A percentile compares a stretch with the other conserved stretches of the same genome.
These are phyloP conservation scores for Leptopilina boulardi DNA, from an alignment of 1,140 invertebrate genomes.

Conservation along the genomic window DNA sequence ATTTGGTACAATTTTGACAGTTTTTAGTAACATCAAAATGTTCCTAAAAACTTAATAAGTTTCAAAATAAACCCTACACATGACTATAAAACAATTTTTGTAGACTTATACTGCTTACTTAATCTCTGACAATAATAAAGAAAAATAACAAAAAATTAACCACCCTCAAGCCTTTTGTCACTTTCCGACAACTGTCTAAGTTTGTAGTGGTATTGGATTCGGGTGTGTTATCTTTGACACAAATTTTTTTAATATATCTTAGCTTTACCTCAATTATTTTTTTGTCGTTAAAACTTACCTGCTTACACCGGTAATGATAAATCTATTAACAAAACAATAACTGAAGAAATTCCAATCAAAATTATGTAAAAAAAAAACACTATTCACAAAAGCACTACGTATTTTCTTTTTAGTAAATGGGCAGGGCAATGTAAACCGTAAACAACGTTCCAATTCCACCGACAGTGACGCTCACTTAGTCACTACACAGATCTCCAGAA, in stretches of 20 bases:
- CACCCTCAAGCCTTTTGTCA: not conserved
- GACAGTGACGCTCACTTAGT: not conserved
- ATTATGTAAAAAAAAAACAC: not conserved
- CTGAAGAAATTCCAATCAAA: not conserved
- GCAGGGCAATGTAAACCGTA: constrained; percentile 48
- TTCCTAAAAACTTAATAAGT: not conserved
- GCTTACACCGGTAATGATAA: not conserved
- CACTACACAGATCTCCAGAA: not conserved
- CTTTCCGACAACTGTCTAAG: constrained; percentile 42
- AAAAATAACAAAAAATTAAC: not conserved
- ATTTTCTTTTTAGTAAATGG: constrained; percentile 40
- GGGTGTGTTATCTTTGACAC: constrained; percentile 19
- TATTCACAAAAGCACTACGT: constrained; percentile 1
- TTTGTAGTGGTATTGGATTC: constrained; percentile 35
- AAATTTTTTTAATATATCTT: not conserved
- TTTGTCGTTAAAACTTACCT: not conserved
- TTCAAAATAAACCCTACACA: not conserved
- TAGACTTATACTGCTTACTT: not conserved
- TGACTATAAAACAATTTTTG: not conserved
- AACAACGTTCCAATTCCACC: constrained; percentile 50
- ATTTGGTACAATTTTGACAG: not conserved
- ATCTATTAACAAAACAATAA: not conserved
- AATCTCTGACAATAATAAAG: not conserved
- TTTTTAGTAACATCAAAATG: not conserved
- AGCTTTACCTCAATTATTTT: not conserved